Evolutionary conservation across 2,888 invertebrate genomes (phyloP).

Genomic region (Phaedon cochleariae): DNA sequence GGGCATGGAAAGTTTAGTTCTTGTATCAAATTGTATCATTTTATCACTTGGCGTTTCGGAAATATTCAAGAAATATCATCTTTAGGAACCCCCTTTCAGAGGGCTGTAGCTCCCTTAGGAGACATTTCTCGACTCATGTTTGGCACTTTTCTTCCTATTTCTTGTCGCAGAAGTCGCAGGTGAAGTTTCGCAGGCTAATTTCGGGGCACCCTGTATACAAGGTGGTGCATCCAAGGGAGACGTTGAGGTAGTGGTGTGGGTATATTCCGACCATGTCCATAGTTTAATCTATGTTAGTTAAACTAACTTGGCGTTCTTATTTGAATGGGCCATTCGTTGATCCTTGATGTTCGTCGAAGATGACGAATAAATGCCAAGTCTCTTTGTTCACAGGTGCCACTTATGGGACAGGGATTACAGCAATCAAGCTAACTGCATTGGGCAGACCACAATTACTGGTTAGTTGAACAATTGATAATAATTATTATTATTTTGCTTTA

Average conservation of each 20-base stretch:
- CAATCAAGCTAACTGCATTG: conserved; percentile 95
- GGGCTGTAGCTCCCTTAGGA: no score
- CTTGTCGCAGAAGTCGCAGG: no score
- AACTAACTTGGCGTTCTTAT: not conserved
- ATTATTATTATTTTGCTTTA: no score
- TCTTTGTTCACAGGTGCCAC: conserved; percentile 78
- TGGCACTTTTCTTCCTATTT: no score
- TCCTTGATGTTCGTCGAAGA: not conserved
- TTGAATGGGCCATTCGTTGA: not conserved
- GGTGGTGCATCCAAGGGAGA: not conserved
- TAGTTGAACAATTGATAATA: conserved; percentile 61
- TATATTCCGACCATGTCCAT: not conserved
- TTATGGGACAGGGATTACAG: conserved; percentile 94
- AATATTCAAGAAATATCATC: no score
- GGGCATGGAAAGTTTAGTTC: no score
- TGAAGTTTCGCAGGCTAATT: no score
- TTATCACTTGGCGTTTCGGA: no score
- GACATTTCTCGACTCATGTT: no score
- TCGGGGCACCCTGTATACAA: no score
- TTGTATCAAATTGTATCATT: no score
- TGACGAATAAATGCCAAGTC: conserved; percentile 10
- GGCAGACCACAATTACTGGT: conserved; percentile 97
- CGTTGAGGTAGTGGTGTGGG: not conserved
- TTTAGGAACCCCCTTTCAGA: no score
- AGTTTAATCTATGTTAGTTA: not conserved